Evolutionary conservation across 2,113 vertebrate species (phyloP).

Genomic region (Lipotes vexillifer): DNA sequence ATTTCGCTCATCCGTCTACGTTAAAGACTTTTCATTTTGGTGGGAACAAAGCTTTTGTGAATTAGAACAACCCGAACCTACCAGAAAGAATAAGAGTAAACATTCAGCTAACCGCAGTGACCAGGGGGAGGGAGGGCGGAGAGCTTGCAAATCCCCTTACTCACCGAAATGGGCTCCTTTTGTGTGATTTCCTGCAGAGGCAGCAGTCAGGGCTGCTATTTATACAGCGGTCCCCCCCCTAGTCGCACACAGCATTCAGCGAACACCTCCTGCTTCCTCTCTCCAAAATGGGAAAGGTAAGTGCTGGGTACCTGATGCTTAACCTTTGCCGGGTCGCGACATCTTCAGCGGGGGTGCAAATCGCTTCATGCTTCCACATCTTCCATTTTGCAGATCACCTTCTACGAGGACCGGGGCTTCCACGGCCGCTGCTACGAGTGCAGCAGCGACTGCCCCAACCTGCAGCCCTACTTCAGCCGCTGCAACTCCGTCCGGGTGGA

Average conservation of each 20-base stretch:
- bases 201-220: conserved; percentile 48
- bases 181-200: conserved; percentile 64
- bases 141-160: conserved; percentile 51
- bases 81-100: conserved; percentile 64
- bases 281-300: conserved; percentile 56
- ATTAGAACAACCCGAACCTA: conserved; percentile 30
- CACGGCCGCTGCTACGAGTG: conserved; percentile 65
- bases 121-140: neutral
- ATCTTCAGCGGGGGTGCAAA: neutral
- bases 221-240: conserved; percentile 48
- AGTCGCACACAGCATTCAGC: neutral
- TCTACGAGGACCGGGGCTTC: conserved; percentile 63
- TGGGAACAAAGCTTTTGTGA: conserved; percentile 53
- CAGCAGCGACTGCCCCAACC: conserved; percentile 42
- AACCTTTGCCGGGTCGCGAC: neutral
- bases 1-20: conserved; percentile 30
- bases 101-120: conserved; percentile 32
- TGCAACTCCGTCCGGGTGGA: conserved; percentile 56
- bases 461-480: conserved; percentile 31
- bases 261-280: neutral
- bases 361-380: neutral
- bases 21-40: conserved; percentile 44
- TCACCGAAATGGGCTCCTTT: conserved; percentile 47
- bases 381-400: conserved; percentile 60
- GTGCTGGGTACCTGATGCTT: neutral